phyloP scores from a whole-genome alignment of 2,113 vertebrate genomes.

The Orycteropus afer region DNA sequence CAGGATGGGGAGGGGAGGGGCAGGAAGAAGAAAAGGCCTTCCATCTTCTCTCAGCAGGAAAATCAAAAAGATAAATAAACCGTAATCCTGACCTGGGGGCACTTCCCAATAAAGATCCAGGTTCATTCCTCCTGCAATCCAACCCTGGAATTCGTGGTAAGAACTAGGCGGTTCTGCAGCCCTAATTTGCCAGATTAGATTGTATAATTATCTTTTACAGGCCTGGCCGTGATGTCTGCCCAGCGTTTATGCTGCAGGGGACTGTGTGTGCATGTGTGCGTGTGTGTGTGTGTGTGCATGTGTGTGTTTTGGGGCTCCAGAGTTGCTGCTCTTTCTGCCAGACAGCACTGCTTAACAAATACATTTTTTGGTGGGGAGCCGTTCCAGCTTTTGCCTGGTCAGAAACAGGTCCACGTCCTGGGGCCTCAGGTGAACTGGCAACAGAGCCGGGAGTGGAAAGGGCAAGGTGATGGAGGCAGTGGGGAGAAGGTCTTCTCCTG shows the following conservation, averaged over 20 bases:
- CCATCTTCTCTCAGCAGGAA: conserved; percentile 37
- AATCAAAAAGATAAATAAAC: conserved; percentile 56
- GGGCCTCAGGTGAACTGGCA: neutral
- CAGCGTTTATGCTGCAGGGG: conserved; percentile 4
- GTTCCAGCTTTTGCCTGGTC: neutral
- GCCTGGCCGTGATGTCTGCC: conserved; percentile 40
- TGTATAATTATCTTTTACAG: conserved; percentile 78
- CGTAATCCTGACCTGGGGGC: conserved; percentile 79
- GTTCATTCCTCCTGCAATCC: conserved; percentile 77
- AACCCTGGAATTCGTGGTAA: conserved; percentile 57
- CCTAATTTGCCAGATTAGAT: conserved; percentile 74
- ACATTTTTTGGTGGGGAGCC: neutral
- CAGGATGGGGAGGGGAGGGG: fast-evolving
- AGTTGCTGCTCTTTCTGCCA: neutral
- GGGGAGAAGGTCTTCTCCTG: neutral
- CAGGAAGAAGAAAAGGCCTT: neutral
- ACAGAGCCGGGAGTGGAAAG: neutral
- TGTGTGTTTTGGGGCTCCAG: neutral
- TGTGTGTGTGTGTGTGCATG: neutral
- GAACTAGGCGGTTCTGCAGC: conserved; percentile 68
- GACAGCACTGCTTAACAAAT: neutral
- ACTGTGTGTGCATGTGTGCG: neutral
- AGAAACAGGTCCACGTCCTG: neutral
- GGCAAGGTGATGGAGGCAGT: fast-evolving
- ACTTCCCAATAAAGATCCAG: conserved; percentile 62